Evolutionary conservation across 2,888 invertebrate genomes (phyloP).

Genomic region (Clivina fossor): DNA sequence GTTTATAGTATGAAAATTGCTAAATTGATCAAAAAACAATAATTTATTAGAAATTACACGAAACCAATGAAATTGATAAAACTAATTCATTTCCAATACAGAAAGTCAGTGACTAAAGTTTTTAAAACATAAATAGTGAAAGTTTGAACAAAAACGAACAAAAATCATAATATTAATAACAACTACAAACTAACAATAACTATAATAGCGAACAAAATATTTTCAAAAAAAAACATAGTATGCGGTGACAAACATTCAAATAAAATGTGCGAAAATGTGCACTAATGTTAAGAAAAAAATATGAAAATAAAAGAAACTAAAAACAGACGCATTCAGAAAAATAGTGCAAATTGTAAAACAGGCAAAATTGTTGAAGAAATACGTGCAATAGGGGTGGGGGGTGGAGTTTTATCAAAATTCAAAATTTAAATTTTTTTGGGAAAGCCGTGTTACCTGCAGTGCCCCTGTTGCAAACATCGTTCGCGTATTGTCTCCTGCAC

Average conservation of each 20-base stretch:
- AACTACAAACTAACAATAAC: neutral
- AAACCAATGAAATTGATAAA: no score
- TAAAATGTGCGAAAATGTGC: neutral
- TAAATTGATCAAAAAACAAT: no score
- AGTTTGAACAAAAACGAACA: no score
- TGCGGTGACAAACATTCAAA: no score
- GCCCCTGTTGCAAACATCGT: constrained; percentile 96
- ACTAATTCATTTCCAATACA: no score
- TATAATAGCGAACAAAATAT: neutral
- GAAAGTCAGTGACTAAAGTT: no score
- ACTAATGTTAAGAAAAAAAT: neutral
- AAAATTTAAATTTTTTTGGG: constrained; percentile 13
- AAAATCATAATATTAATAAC: no score
- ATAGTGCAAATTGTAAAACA: neutral
- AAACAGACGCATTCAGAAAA: neutral
- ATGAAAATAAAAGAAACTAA: neutral
- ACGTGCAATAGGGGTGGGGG: neutral
- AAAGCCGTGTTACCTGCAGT: constrained; percentile 80
- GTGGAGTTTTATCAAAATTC: no score
- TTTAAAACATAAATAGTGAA: no score
- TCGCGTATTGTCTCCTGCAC: constrained; percentile 94
- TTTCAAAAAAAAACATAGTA: neutral
- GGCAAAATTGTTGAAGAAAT: constrained; percentile 4
- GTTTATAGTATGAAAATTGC: no score
- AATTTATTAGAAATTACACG: no score